phyloP scores from a whole-genome alignment of 64 coral and sea anemone species.

The Anthopleura sola region DNA sequence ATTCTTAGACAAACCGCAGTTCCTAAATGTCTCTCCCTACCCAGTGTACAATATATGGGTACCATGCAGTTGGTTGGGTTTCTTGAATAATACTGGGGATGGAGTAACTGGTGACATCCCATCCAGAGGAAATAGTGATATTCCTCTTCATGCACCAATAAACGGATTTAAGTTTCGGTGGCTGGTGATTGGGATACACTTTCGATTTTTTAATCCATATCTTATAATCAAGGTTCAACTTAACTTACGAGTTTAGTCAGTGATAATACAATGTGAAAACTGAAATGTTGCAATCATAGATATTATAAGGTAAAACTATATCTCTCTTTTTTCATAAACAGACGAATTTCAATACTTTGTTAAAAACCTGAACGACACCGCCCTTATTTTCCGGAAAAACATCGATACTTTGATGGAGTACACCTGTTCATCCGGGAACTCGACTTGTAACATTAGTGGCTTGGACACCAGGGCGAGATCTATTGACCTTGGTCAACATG shows the following conservation, averaged over 20 bases:
- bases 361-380: slow-evolving; percentile 35
- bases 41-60: too few relatives aligned
- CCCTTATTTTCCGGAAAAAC: slow-evolving; percentile 28
- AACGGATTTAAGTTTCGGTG: too few relatives aligned
- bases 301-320: neutral
- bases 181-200: too few relatives aligned
- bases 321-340: slow-evolving; percentile 3
- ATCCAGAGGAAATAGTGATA: too few relatives aligned
- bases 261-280: neutral
- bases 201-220: too few relatives aligned
- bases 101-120: too few relatives aligned
- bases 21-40: too few relatives aligned
- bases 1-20: neutral
- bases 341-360: slow-evolving; percentile 55
- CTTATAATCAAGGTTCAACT: neutral
- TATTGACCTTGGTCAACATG: slow-evolving; percentile 10
- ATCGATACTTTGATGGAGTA: slow-evolving; percentile 57
- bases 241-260: too few relatives aligned
- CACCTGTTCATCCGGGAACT: slow-evolving; percentile 52
- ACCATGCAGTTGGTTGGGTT: too few relatives aligned
- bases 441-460: slow-evolving; percentile 11
- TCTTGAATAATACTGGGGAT: too few relatives aligned
- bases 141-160: too few relatives aligned
- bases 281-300: neutral
- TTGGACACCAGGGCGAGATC: slow-evolving; percentile 35